phyloP scores from a whole-genome alignment of 2,113 vertebrate species.

The Psophia crepitans region DNA sequence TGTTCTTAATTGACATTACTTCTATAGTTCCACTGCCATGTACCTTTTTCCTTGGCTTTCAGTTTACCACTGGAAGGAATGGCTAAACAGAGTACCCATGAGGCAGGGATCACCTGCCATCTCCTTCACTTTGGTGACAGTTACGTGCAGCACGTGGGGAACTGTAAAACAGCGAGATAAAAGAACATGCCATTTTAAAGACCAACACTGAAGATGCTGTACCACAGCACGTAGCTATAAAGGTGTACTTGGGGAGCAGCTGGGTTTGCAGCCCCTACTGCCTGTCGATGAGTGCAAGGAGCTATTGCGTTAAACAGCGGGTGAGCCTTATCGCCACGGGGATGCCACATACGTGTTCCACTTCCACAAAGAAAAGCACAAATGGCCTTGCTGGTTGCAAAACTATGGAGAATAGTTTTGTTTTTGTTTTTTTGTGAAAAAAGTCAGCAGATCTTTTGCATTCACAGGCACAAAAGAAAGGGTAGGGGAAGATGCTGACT shows the following conservation, averaged over 20 bases:
- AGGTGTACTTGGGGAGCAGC: not conserved
- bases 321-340: not conserved
- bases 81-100: not conserved
- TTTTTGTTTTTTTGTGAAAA: not conserved
- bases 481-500: not conserved
- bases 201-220: not conserved
- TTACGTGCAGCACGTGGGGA: not conserved
- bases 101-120: not conserved
- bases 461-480: not conserved
- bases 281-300: not conserved
- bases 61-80: not conserved
- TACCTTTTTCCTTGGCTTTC: not conserved
- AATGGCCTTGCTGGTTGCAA: not conserved
- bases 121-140: not conserved
- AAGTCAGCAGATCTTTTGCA: not conserved
- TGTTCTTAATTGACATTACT: not conserved
- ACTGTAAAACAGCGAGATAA: not conserved
- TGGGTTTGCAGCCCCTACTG: not conserved
- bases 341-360: not conserved
- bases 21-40: not conserved
- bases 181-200: not conserved
- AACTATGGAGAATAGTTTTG: not conserved
- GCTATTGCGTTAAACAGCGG: not conserved
- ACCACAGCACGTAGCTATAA: not conserved
- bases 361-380: not conserved